A percentile compares a stretch with the other conserved stretches of the same genome.
Conservation (phyloP, 92 coral and sea anemone species). For the Zoanthus sociatus region DNA sequence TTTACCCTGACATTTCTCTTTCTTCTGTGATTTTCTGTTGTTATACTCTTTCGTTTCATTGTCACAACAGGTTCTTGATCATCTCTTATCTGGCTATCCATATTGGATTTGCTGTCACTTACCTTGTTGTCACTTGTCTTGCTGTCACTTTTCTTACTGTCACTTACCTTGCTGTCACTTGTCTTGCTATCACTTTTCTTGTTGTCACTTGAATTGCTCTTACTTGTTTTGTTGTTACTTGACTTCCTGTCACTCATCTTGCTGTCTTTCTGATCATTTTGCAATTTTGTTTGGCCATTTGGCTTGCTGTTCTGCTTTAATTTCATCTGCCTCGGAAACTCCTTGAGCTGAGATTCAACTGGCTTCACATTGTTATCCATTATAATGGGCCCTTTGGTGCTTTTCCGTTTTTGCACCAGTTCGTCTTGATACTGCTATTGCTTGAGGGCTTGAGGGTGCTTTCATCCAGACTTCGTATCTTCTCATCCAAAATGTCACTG, state of each 20-base stretch:
- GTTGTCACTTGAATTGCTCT: slow-evolving; percentile 21
- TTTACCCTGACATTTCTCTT: slow-evolving; percentile 32
- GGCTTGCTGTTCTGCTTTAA: slow-evolving; percentile 24
- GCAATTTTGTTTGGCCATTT: slow-evolving; percentile 26
- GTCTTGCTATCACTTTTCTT: neutral
- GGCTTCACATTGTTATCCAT: slow-evolving; percentile 24
- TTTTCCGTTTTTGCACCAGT: slow-evolving; percentile 7
- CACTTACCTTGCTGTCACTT: neutral
- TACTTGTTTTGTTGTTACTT: slow-evolving; percentile 26
- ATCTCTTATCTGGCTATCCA: slow-evolving; percentile 25
- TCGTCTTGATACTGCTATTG: neutral
- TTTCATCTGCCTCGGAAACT: slow-evolving; percentile 26
- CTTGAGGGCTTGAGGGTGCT: slow-evolving; percentile 61
- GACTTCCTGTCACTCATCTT: slow-evolving; percentile 19
- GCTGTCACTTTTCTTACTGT: neutral
- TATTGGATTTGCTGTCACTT: neutral
- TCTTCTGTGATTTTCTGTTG: slow-evolving; percentile 38
- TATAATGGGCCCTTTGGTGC: slow-evolving; percentile 17
- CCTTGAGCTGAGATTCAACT: slow-evolving; percentile 37
- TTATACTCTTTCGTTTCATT: slow-evolving; percentile 32
- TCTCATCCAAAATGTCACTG: slow-evolving; percentile 60
- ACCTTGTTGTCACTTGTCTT: neutral
- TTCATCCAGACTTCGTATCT: slow-evolving; percentile 64
- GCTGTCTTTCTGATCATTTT: slow-evolving; percentile 29
- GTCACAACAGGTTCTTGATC: slow-evolving; percentile 38